Percentiles rank a stretch among this genome's conserved stretches.
Conservation (phyloP, 2,113 vertebrate species). For the Noctilio leporinus region DNA sequence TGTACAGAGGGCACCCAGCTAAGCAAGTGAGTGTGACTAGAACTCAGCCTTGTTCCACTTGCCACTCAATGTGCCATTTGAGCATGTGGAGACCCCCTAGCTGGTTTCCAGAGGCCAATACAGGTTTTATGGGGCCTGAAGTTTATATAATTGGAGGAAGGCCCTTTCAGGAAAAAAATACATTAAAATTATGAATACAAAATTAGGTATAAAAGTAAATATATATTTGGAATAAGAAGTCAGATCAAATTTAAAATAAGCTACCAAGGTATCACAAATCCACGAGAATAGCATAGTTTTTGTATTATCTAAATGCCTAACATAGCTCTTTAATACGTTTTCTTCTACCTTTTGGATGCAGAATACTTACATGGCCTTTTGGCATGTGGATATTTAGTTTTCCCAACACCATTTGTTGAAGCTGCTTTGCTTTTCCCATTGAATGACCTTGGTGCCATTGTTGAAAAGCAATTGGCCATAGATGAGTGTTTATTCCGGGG, state of each 20-base stretch:
- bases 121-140: neutral
- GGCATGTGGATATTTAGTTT: neutral
- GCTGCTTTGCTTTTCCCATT: neutral
- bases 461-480: neutral
- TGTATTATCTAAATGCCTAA: neutral
- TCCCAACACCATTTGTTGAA: neutral
- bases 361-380: neutral
- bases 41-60: neutral
- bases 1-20: neutral
- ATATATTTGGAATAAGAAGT: conserved; percentile 1
- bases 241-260: neutral
- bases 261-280: neutral
- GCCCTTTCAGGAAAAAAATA: neutral
- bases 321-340: neutral
- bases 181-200: neutral
- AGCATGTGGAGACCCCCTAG: neutral
- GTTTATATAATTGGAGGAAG: neutral
- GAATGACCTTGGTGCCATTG: neutral
- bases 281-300: neutral
- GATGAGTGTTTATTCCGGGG: neutral
- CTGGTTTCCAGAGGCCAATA: neutral
- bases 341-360: neutral
- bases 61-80: neutral
- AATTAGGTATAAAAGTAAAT: neutral
- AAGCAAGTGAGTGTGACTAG: neutral